These are phyloP conservation scores for Drosophila rufa DNA, from an alignment of 1,140 invertebrate species.

Conservation along the genomic window DNA sequence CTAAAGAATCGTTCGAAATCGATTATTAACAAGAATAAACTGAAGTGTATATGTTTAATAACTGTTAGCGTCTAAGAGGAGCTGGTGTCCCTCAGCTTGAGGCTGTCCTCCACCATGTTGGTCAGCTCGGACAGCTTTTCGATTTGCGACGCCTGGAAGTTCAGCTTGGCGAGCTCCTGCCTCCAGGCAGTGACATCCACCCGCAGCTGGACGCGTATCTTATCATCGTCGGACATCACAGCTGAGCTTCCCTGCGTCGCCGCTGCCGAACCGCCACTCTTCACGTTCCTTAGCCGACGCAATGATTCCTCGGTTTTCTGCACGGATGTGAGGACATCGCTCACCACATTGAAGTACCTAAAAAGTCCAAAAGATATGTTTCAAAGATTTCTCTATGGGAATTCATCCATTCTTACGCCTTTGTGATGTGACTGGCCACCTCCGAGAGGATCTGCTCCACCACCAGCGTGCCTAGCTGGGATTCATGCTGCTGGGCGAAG, in stretches of 20 bases:
- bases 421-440: conserved; percentile 88
- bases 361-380: conserved; percentile 40
- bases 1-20: conserved; percentile 62
- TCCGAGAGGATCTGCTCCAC: conserved; percentile 86
- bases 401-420: conserved; percentile 87
- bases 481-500: conserved; percentile 87
- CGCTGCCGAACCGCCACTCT: conserved; percentile 83
- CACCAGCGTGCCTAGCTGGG: conserved; percentile 86
- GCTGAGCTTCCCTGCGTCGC: conserved; percentile 82
- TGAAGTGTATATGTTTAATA: conserved; percentile 50
- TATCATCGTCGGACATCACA: conserved; percentile 93
- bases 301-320: conserved; percentile 98
- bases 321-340: conserved; percentile 95
- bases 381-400: background rate
- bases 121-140: conserved; percentile 65
- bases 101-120: conserved; percentile 73
- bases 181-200: conserved; percentile 92
- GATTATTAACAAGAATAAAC: conserved; percentile 71
- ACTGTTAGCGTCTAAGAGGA: conserved; percentile 25
- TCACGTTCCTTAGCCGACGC: conserved; percentile 93
- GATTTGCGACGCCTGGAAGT: conserved; percentile 66
- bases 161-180: conserved; percentile 65
- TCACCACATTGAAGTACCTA: conserved; percentile 93
- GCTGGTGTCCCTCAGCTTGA: conserved; percentile 62
- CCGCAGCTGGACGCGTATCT: conserved; percentile 95